These are phyloP conservation scores for Macroglossus sobrinus DNA, from an alignment of 2,113 vertebrate genomes.

Conservation along the genomic window DNA sequence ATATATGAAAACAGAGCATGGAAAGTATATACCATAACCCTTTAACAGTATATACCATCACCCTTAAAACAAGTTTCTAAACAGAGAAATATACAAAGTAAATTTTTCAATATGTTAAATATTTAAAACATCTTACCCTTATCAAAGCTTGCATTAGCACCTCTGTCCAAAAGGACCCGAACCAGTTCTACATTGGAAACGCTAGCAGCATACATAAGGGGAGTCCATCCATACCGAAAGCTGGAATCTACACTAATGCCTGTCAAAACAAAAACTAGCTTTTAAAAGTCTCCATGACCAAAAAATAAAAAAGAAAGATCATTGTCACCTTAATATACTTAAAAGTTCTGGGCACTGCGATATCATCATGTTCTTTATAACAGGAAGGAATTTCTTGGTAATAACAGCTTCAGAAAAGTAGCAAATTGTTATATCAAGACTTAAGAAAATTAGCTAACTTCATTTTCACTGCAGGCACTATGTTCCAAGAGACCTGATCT, in stretches of 20 bases:
- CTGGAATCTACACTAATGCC: conserved; percentile 89
- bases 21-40: not conserved
- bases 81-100: not conserved
- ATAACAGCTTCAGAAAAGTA: conserved; percentile 7
- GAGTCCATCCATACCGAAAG: conserved; percentile 92
- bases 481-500: not conserved
- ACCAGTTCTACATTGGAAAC: conserved; percentile 86
- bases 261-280: conserved; percentile 70
- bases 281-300: conserved; percentile 20
- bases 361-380: not conserved
- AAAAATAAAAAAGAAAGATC: not conserved
- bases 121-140: conserved; percentile 83
- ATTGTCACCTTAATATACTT: not conserved
- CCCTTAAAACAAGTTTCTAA: too few species aligned
- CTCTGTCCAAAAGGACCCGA: conserved; percentile 90
- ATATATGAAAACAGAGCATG: not conserved
- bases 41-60: not conserved
- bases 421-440: not conserved
- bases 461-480: not conserved
- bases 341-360: not conserved
- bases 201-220: conserved; percentile 93
- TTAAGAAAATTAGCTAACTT: not conserved
- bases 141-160: conserved; percentile 92
- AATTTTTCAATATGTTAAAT: not conserved
- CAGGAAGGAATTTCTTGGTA: not conserved